A percentile compares a stretch with the other conserved stretches of the same genome.
phyloP scores from a whole-genome alignment of 2,113 vertebrate genomes.

The Sprattus sprattus region DNA sequence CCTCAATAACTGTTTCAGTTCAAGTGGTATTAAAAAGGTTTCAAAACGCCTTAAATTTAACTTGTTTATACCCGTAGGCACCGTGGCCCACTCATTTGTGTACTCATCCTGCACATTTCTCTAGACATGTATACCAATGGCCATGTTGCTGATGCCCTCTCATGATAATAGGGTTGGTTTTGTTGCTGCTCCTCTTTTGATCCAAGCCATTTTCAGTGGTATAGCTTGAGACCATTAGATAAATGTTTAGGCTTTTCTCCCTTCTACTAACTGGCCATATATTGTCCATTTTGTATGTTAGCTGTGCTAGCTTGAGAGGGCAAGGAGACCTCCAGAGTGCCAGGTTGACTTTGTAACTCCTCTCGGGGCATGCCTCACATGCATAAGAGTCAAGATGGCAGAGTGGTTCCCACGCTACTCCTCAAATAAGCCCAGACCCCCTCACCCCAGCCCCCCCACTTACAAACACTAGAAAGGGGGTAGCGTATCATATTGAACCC shows the following conservation, averaged over 20 bases:
- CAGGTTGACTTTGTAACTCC: not conserved
- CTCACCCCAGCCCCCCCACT: not conserved
- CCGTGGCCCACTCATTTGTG: not conserved
- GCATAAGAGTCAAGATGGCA: conserved; percentile 21
- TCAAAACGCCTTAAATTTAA: too few relatives aligned
- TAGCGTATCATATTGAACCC: conserved; percentile 53
- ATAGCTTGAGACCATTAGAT: too few relatives aligned
- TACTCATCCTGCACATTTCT: not conserved
- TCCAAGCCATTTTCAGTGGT: too few relatives aligned
- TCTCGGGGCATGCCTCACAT: conserved; percentile 24
- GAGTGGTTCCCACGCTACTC: conserved; percentile 44
- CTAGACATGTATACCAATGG: not conserved
- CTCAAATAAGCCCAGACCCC: conserved; percentile 36
- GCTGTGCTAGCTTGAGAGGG: not conserved
- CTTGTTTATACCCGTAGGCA: too few relatives aligned
- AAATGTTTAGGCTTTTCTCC: too few relatives aligned
- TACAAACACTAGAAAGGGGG: conserved; percentile 21
- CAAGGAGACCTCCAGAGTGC: not conserved
- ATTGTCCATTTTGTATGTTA: not conserved
- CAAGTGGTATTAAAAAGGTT: too few relatives aligned
- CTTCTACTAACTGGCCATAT: too few relatives aligned
- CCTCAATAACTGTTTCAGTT: too few relatives aligned
- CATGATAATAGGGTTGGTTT: too few relatives aligned
- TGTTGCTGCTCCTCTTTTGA: too few relatives aligned
- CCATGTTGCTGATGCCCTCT: not conserved